Evolutionary conservation across 2,113 vertebrate species (phyloP).

Genomic region (Epinephelus lanceolatus): DNA sequence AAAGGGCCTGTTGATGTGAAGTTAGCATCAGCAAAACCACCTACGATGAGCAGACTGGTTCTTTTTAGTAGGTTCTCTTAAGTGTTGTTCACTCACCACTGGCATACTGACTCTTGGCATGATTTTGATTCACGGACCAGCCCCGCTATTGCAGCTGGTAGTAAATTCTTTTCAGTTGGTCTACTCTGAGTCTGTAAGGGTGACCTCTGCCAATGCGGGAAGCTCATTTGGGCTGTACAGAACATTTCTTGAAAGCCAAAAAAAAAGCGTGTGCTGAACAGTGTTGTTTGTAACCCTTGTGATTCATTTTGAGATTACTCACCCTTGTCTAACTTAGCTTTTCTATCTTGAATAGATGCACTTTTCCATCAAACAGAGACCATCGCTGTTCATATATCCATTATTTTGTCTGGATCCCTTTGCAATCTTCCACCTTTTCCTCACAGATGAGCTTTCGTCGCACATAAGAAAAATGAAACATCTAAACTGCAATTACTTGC

Average conservation of each 20-base stretch:
- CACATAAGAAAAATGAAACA: constrained; percentile 30
- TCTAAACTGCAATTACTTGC: constrained; percentile 4
- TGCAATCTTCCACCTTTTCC: background rate
- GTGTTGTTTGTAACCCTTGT: background rate
- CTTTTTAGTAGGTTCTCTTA: too few relatives aligned
- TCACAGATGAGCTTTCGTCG: background rate
- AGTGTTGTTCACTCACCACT: too few relatives aligned
- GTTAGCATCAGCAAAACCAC: too few relatives aligned
- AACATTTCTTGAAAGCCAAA: background rate
- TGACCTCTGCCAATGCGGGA: background rate
- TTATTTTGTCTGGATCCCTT: background rate
- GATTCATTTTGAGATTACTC: background rate
- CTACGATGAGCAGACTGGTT: too few relatives aligned
- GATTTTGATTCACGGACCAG: too few relatives aligned
- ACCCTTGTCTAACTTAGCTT: background rate
- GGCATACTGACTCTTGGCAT: too few relatives aligned
- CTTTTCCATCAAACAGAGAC: background rate
- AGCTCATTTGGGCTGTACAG: background rate
- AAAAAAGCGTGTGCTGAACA: background rate
- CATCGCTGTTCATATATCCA: background rate
- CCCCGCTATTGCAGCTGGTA: background rate
- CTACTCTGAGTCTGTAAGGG: background rate
- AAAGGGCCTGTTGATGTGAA: too few relatives aligned
- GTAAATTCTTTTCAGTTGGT: constrained; percentile 22
- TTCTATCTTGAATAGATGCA: background rate